A percentile compares a stretch with the other conserved stretches of the same genome.
Conservation (phyloP, 92 coral and sea anemone genomes). For the Epizoanthus scotinus region DNA sequence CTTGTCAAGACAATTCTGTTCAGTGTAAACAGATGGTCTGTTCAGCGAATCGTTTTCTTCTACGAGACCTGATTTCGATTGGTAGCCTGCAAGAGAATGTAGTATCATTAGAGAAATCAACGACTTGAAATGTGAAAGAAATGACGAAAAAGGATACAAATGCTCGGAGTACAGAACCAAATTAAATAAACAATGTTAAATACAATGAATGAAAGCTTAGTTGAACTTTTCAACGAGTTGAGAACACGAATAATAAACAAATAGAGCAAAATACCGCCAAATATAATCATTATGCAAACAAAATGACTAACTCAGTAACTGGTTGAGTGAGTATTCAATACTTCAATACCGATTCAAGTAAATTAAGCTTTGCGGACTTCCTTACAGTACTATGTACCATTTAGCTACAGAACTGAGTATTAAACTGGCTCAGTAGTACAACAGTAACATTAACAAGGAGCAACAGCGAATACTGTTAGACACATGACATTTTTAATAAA, state of each 20-base stretch:
- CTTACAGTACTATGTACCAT: background rate
- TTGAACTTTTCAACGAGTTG: background rate
- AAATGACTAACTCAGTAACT: background rate
- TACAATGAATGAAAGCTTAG: background rate
- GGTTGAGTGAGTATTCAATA: background rate
- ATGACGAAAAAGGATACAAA: background rate
- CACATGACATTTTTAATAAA: background rate
- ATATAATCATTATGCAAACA: background rate
- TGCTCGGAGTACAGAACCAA: background rate
- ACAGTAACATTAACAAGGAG: background rate
- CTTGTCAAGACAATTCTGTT: background rate
- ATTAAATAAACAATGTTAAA: background rate
- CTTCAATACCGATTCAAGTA: background rate
- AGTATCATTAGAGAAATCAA: background rate
- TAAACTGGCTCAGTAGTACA: background rate
- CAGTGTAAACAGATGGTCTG: slow-evolving; percentile 19
- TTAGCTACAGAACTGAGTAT: background rate
- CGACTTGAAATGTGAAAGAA: too few relatives aligned
- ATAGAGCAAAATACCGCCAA: background rate
- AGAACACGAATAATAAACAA: background rate
- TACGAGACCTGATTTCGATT: background rate
- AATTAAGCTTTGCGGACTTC: background rate
- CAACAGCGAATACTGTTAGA: background rate
- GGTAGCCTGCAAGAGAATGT: slow-evolving; percentile 28
- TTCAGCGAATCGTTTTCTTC: slow-evolving; percentile 1